Evolutionary conservation across 2,113 vertebrate species (phyloP).

Genomic region (Acanthisitta chloris): DNA sequence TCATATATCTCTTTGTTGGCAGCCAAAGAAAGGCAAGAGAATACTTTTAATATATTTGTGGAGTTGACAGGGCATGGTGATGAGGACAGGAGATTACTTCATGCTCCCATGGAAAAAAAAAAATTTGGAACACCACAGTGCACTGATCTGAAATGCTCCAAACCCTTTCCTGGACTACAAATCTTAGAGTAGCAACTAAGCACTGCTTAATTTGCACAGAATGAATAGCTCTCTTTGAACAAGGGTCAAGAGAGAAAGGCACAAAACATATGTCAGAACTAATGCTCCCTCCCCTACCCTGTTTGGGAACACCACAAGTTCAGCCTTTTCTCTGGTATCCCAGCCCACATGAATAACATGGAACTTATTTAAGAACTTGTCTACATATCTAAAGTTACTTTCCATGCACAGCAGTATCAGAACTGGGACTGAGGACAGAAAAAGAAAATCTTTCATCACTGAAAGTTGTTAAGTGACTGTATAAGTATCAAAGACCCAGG

Average conservation of each 20-base stretch:
- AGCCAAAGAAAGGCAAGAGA: neutral
- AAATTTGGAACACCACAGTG: neutral
- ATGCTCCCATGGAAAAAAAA: neutral
- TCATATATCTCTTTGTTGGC: neutral
- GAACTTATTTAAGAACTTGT: neutral
- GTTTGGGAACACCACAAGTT: neutral
- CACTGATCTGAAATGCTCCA: neutral
- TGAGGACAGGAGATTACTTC: neutral
- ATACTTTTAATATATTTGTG: neutral
- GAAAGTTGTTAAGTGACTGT: neutral
- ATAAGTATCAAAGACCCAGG: neutral
- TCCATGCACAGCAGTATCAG: neutral
- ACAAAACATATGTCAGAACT: neutral
- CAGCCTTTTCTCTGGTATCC: neutral
- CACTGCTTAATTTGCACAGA: neutral
- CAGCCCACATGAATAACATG: neutral
- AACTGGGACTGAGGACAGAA: neutral
- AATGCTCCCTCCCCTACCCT: neutral
- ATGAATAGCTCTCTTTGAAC: neutral
- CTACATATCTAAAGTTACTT: neutral
- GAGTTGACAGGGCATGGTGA: neutral
- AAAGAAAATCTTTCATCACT: neutral
- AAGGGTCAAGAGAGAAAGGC: neutral
- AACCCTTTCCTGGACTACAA: neutral
- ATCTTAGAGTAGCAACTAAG: neutral